These are phyloP conservation scores for Drosophila quadrilineata DNA, from an alignment of 1,140 invertebrate species.

Conservation along the genomic window DNA sequence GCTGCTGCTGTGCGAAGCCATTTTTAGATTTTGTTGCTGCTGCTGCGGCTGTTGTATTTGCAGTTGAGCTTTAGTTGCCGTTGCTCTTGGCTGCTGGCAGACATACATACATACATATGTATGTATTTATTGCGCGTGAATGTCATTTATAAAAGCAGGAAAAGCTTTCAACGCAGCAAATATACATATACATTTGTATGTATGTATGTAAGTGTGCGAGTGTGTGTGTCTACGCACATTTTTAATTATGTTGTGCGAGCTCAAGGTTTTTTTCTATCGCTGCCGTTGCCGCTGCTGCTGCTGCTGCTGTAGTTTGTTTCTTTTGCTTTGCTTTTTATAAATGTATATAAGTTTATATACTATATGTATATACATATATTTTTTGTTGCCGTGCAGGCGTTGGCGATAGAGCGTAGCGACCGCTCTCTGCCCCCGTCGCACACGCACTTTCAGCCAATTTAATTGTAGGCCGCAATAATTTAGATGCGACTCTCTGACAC, in stretches of 20 bases:
- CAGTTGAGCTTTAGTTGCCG: conserved; percentile 52
- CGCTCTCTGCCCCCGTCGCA: conserved; percentile 6
- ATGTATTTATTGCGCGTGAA: conserved; percentile 75
- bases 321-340: conserved; percentile 20
- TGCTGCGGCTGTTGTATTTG: conserved; percentile 47
- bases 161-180: conserved; percentile 71
- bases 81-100: conserved; percentile 17
- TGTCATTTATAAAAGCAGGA: conserved; percentile 68
- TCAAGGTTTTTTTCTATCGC: conserved; percentile 75
- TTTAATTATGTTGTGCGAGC: conserved; percentile 78
- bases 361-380: no score
- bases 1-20: conserved; percentile 33
- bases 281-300: no score
- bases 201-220: conserved; percentile 8
- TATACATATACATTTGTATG: not conserved
- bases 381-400: conserved; percentile 73
- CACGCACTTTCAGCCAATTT: conserved; percentile 73
- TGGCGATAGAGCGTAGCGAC: conserved; percentile 30
- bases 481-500: conserved; percentile 58
- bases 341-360: no score
- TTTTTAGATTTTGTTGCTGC: conserved; percentile 61
- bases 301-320: no score
- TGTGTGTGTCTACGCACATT: conserved; percentile 69
- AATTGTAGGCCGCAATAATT: conserved; percentile 69
- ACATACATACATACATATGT: no score